Conservation (phyloP, 1,140 invertebrate species). For the Melipona quadrifasciata region DNA sequence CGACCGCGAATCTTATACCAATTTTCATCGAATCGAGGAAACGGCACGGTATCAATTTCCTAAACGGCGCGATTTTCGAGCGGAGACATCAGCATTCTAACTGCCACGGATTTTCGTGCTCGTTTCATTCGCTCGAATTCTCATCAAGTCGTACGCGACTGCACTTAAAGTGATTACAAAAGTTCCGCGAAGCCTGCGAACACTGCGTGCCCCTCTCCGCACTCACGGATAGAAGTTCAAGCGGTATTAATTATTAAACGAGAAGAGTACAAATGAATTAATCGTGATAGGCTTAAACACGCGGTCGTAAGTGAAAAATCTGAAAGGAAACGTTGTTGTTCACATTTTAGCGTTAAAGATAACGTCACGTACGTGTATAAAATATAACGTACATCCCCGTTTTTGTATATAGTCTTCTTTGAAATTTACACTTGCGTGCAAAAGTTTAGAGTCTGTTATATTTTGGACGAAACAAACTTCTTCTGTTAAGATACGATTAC, state of each 20-base stretch:
- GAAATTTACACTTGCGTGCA: too few relatives aligned
- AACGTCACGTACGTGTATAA: too few relatives aligned
- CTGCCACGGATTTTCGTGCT: slow-evolving; percentile 52
- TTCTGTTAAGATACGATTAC: too few relatives aligned
- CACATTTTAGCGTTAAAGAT: too few relatives aligned
- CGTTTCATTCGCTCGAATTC: slow-evolving; percentile 56
- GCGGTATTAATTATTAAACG: slow-evolving; percentile 57
- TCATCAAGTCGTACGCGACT: slow-evolving; percentile 58
- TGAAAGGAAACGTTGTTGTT: not conserved
- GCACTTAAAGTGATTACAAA: slow-evolving; percentile 67
- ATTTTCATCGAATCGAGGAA: not conserved
- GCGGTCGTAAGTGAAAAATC: not conserved
- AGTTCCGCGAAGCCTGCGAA: slow-evolving; percentile 42
- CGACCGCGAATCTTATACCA: too few relatives aligned
- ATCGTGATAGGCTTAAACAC: slow-evolving; percentile 25
- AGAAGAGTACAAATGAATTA: slow-evolving; percentile 51
- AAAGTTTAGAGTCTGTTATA: too few relatives aligned
- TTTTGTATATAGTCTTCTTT: too few relatives aligned
- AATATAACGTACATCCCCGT: too few relatives aligned
- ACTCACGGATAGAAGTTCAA: slow-evolving; percentile 51
- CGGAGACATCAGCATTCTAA: not conserved
- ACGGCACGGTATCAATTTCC: slow-evolving; percentile 15
- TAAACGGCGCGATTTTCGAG: not conserved
- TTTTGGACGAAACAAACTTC: too few relatives aligned
- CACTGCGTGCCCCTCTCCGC: slow-evolving; percentile 32